Conservation (phyloP, 1,140 invertebrate species). For the Drepana arcuata region DNA sequence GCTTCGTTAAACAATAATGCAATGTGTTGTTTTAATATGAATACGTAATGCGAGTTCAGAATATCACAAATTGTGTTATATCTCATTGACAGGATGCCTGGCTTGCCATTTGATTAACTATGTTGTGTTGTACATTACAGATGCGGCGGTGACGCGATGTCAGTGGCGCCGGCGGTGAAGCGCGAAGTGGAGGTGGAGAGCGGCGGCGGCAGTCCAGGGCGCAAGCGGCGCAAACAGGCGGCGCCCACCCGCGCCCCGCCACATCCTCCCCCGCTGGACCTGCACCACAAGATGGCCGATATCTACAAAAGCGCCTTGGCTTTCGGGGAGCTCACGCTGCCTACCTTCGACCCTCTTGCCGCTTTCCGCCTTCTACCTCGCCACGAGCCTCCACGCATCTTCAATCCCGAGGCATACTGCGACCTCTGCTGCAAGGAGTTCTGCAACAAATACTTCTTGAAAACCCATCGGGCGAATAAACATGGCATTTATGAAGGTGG, state of each 20-base stretch:
- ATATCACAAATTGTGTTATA: too few species aligned
- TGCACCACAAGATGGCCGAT: constrained; percentile 69
- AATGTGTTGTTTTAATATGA: too few species aligned
- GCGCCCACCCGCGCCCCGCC: constrained; percentile 47
- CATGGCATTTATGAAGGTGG: constrained; percentile 85
- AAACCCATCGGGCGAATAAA: constrained; percentile 97
- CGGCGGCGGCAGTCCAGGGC: constrained; percentile 50
- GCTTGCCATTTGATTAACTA: too few species aligned
- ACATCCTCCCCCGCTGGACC: constrained; percentile 42
- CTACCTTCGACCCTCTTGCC: constrained; percentile 63
- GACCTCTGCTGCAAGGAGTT: constrained; percentile 99
- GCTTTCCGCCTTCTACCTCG: constrained; percentile 72
- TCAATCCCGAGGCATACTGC: constrained; percentile 96
- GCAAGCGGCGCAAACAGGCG: constrained; percentile 65
- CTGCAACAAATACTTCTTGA: constrained; percentile 99
- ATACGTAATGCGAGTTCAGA: too few species aligned
- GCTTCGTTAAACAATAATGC: too few species aligned
- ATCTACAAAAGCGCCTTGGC: constrained; percentile 68
- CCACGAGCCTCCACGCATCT: constrained; percentile 84
- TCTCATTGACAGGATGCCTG: too few species aligned
- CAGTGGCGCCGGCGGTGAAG: constrained; percentile 65
- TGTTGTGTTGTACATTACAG: too few species aligned
- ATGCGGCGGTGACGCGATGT: constrained; percentile 71
- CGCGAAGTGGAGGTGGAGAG: constrained; percentile 52
- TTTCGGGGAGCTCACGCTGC: constrained; percentile 62